Percentiles rank a stretch among this genome's conserved stretches.
Conservation (phyloP, 2,888 invertebrate species). For the Ceratothoa steindachneri region DNA sequence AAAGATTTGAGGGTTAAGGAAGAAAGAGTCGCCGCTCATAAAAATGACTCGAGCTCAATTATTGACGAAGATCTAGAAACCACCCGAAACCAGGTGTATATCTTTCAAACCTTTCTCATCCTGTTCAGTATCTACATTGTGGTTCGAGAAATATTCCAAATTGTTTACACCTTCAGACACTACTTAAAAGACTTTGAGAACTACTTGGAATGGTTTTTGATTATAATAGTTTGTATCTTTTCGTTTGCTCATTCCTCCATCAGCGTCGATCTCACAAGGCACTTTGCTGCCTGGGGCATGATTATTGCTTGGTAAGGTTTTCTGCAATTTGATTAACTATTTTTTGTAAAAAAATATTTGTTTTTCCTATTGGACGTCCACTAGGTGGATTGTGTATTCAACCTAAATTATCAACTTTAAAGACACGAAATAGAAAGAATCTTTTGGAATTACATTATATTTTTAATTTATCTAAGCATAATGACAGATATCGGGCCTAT, state of each 20-base stretch:
- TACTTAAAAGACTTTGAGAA: slow-evolving; percentile 37
- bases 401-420: too few species aligned
- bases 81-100: not conserved
- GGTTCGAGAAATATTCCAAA: slow-evolving; percentile 30
- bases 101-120: slow-evolving; percentile 24
- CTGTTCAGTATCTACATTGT: slow-evolving; percentile 27
- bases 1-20: slow-evolving; percentile 34
- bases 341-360: too few species aligned
- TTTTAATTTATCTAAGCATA: too few species aligned
- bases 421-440: too few species aligned
- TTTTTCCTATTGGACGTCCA: too few species aligned
- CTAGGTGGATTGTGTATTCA: too few species aligned
- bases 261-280: slow-evolving; percentile 21
- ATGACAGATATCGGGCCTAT: too few species aligned
- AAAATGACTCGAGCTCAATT: slow-evolving; percentile 1
- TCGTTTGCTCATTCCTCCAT: slow-evolving; percentile 14
- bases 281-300: slow-evolving; percentile 46
- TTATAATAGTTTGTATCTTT: slow-evolving; percentile 29
- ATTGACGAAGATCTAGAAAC: slow-evolving; percentile 20
- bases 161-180: slow-evolving; percentile 14
- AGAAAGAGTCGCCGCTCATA: not conserved
- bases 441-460: too few species aligned
- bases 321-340: too few species aligned
- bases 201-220: slow-evolving; percentile 33
- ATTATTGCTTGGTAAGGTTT: slow-evolving; percentile 39